Conservation (phyloP, 2,797 vertebrate species). For the Danio kyathit region DNA sequence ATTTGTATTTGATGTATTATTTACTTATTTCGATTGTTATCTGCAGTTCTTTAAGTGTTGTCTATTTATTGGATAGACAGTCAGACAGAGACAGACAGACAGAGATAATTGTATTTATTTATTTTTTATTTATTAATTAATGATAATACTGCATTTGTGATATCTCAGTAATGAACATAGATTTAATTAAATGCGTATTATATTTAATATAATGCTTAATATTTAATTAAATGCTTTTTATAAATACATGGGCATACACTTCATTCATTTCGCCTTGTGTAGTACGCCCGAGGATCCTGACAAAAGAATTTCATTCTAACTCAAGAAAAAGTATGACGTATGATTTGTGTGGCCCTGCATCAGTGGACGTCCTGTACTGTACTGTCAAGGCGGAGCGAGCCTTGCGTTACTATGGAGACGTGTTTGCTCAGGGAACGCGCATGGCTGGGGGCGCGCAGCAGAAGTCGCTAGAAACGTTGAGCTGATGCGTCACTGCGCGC, state of each 20-base stretch:
- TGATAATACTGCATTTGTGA: neutral
- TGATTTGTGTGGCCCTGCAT: neutral
- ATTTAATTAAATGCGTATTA: no score
- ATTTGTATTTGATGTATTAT: no score
- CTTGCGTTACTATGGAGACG: slow-evolving; percentile 52
- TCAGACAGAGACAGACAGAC: no score
- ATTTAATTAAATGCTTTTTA: no score
- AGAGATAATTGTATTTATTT: no score
- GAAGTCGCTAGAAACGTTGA: slow-evolving; percentile 62
- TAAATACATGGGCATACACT: no score
- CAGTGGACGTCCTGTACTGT: neutral
- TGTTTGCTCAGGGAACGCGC: slow-evolving; percentile 27
- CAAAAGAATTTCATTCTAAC: no score
- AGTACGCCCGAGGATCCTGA: neutral
- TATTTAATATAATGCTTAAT: no score
- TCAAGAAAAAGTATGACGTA: neutral
- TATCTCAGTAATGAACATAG: no score
- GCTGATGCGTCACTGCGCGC: slow-evolving; percentile 60
- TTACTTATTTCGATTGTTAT: no score
- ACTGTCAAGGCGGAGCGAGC: neutral
- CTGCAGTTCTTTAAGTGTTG: no score
- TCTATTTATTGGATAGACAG: no score
- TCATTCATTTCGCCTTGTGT: neutral
- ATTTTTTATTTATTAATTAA: neutral
- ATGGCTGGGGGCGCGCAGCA: slow-evolving; percentile 31